phyloP scores from a whole-genome alignment of 2,888 invertebrate genomes.

The Morinoia aosen region DNA sequence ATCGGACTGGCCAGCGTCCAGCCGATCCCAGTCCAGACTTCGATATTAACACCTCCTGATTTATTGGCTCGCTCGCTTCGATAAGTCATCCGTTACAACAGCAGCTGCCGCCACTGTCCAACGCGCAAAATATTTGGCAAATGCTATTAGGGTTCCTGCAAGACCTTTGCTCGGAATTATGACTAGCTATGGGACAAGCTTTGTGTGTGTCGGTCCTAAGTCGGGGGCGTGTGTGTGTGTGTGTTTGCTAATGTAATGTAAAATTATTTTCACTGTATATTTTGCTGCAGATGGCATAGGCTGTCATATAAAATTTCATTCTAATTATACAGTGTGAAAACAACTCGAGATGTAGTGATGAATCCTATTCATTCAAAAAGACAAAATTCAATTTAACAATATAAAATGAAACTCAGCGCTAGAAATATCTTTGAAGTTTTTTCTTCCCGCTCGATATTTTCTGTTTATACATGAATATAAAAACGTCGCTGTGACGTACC shows the following conservation, averaged over 20 bases:
- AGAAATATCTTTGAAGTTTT: too few relatives aligned
- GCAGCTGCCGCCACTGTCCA: constrained; percentile 26
- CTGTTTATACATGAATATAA: too few relatives aligned
- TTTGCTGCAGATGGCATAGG: not conserved
- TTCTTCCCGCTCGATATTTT: too few relatives aligned
- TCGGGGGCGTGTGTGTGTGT: not conserved
- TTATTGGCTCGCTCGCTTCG: constrained; percentile 39
- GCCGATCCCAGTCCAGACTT: constrained; percentile 43
- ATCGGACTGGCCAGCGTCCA: constrained; percentile 36
- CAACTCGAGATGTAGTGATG: too few relatives aligned
- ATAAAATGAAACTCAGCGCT: too few relatives aligned
- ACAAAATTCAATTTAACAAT: too few relatives aligned
- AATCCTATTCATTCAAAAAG: too few relatives aligned
- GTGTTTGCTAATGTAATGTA: not conserved
- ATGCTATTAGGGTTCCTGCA: not conserved
- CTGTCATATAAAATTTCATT: not conserved
- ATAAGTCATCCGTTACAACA: constrained; percentile 45
- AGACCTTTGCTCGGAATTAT: not conserved
- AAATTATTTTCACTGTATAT: not conserved
- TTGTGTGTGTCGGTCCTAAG: not conserved
- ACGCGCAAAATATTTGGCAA: not conserved
- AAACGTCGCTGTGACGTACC: too few relatives aligned
- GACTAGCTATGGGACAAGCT: not conserved
- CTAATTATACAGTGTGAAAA: not conserved
- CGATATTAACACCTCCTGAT: constrained; percentile 51